phyloP scores from a whole-genome alignment of 2,113 vertebrate species.

The Sapajus apella region DNA sequence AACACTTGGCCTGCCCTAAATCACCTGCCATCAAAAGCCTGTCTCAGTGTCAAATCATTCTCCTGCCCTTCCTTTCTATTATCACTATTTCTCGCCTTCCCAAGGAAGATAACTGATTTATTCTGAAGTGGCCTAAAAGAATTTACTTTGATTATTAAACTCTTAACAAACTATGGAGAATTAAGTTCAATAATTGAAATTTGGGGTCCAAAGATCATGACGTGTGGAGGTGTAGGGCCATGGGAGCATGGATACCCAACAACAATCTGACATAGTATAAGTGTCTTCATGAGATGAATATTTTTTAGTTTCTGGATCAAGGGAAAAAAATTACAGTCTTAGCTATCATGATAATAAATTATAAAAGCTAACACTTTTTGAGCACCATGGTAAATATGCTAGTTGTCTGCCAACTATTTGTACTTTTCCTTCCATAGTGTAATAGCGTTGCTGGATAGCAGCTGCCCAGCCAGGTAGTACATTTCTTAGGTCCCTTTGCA shows the following conservation, averaged over 20 bases:
- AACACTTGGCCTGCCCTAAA: neutral
- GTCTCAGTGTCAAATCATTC: neutral
- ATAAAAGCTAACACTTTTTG: neutral
- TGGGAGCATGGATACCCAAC: neutral
- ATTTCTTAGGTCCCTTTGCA: neutral
- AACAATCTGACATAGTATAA: neutral
- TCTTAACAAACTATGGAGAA: neutral
- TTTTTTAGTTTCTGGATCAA: neutral
- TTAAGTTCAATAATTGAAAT: neutral
- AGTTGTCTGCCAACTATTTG: neutral
- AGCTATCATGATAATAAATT: neutral
- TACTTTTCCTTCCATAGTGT: neutral
- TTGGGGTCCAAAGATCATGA: neutral
- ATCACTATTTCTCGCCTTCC: neutral
- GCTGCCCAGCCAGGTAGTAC: neutral
- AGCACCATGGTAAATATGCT: neutral
- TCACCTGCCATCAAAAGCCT: neutral
- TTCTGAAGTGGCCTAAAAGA: neutral
- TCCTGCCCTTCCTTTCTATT: neutral
- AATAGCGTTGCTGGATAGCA: neutral
- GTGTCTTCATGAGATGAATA: neutral
- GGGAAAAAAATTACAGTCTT: neutral
- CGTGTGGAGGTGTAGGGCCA: neutral
- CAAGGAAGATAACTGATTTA: neutral
- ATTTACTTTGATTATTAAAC: neutral